Base-by-base conservation (phyloP, 1,140 invertebrate genomes). In the Sarcophaga peregrina region DNA sequence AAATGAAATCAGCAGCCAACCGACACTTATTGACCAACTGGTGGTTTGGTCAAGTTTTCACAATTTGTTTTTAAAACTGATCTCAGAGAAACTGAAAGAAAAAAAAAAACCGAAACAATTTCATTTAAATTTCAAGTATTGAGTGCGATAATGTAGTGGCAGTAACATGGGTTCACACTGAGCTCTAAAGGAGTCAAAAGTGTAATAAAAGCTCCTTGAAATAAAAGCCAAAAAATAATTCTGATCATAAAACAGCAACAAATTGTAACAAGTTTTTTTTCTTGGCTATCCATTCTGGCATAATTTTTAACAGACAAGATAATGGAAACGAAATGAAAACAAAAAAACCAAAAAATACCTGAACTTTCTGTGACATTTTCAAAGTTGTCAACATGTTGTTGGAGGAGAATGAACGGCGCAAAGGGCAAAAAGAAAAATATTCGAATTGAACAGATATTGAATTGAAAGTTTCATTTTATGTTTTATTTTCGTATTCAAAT, bases 251-350 rank as follows among this genome's bases (percentile, higher is more conserved):
- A n/a, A n/a, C n/a, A n/a, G n/a, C n/a, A n/a, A n/a, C n/a, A n/a
- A n/a, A n/a, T n/a, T n/a, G n/a, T n/a, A n/a, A n/a, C n/a, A n/a
- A n/a, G n/a, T n/a, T n/a, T n/a, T n/a, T n/a, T n/a, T n/a, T n/a
- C n/a, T n/a, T n/a, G n/a, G n/a, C n/a, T n/a, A n/a, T n/a, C n/a
- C n/a, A n/a, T n/a, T n/a, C n/a, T n/a, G n/a, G n/a, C n/a, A n/a
- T n/a, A n/a, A n/a, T n/a, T n/a, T n/a, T n/a, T n/a, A n/a, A n/a
- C n/a, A n/a, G n/a, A n/a, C n/a, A n/a, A n/a, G n/a, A n/a, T n/a
- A n/a, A n/a, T n/a, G n/a, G n/a, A 58, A 58, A 58, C 52, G 52
- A 58, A 58, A 58, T 58, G 52, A 58, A 58, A 58, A 58, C n/a
- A 58, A 58, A 58, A n/a, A n/a, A n/a, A n/a, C n/a, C n/a, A n/a